phyloP scores from a whole-genome alignment of 2,113 vertebrate species.

The Oophaga pumilio region DNA sequence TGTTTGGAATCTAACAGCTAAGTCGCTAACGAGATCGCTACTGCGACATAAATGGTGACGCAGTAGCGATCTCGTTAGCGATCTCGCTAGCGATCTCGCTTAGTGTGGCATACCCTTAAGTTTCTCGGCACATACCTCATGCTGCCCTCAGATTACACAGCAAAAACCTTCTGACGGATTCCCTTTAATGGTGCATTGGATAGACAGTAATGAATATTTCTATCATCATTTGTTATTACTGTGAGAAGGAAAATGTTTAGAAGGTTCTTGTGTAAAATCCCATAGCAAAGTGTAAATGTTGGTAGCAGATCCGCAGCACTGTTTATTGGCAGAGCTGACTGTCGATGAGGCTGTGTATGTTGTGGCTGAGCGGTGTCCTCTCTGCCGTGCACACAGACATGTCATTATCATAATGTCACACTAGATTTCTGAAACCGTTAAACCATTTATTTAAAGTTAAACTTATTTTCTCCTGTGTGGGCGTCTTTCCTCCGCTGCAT shows the following conservation, averaged over 20 bases:
- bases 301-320: background rate
- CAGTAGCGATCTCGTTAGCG: no score
- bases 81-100: no score
- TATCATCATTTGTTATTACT: background rate
- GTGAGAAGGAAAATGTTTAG: background rate
- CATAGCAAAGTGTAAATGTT: background rate
- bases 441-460: background rate
- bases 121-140: no score
- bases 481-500: conserved; percentile 6
- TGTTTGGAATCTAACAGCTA: no score
- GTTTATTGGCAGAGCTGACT: background rate
- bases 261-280: background rate
- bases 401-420: background rate
- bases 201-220: background rate
- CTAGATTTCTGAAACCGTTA: background rate
- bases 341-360: background rate
- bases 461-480: background rate
- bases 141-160: no score
- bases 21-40: no score
- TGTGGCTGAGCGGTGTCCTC: background rate
- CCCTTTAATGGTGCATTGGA: background rate
- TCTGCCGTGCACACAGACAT: background rate
- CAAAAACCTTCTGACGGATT: no score
- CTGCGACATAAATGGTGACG: no score
- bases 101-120: no score